Percentiles rank a stretch among this genome's conserved stretches.
Evolutionary conservation across 2,113 vertebrate species (phyloP).

Genomic region (Mormyrus lacerda): DNA sequence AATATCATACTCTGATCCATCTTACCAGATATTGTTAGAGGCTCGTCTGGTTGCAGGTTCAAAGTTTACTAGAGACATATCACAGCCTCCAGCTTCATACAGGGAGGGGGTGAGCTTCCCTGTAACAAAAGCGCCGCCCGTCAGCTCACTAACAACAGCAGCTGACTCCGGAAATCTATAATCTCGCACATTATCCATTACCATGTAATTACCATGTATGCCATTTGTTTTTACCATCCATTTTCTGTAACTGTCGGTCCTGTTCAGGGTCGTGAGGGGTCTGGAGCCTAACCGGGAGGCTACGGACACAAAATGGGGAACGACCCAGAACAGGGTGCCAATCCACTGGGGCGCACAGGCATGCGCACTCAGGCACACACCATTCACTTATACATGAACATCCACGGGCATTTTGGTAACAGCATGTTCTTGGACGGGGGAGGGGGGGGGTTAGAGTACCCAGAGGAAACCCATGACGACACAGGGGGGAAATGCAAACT

Average conservation of each 20-base stretch:
- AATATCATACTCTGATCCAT: slow-evolving; percentile 39
- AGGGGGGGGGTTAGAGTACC: too few relatives aligned
- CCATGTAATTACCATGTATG: background rate
- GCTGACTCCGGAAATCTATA: background rate
- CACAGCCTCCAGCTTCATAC: slow-evolving; percentile 88
- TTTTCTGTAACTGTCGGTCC: background rate
- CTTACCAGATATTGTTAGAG: slow-evolving; percentile 93
- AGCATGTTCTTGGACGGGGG: too few relatives aligned
- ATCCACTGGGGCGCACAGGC: too few relatives aligned
- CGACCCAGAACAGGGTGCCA: too few relatives aligned
- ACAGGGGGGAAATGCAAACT: too few relatives aligned
- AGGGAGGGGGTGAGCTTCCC: slow-evolving; percentile 92
- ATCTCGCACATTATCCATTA: background rate
- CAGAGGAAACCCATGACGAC: too few relatives aligned
- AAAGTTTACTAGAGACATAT: slow-evolving; percentile 96
- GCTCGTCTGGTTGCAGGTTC: slow-evolving; percentile 94
- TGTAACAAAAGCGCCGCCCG: slow-evolving; percentile 48
- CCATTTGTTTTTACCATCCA: background rate
- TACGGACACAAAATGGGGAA: too few relatives aligned
- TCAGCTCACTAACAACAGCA: slow-evolving; percentile 2
- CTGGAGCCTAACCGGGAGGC: too few relatives aligned
- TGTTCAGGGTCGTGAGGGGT: too few relatives aligned
- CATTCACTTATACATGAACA: too few relatives aligned
- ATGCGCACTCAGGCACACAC: too few relatives aligned
- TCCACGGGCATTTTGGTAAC: too few relatives aligned